Percentiles rank a stretch among this genome's conserved stretches.
Evolutionary conservation across 2,888 invertebrate genomes (phyloP).

Genomic region (Halictus ligatus): DNA sequence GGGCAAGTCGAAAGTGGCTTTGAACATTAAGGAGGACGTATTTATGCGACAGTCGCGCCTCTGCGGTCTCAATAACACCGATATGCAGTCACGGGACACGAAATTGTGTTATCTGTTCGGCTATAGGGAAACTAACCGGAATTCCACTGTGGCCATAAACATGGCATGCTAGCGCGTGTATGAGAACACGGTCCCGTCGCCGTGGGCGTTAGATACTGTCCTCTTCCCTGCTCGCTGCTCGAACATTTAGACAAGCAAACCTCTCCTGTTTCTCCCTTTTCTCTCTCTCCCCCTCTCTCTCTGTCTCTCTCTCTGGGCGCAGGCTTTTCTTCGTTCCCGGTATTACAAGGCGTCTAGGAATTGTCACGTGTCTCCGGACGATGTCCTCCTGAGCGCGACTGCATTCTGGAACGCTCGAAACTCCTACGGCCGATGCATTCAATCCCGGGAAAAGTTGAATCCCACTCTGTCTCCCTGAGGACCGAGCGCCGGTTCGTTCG

Average conservation of each 20-base stretch:
- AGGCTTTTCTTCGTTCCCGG: conserved; percentile 20
- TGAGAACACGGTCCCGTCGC: conserved; percentile 49
- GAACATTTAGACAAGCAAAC: conserved; percentile 48
- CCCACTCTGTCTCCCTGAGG: neutral
- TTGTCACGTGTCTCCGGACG: conserved; percentile 30
- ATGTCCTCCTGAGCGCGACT: conserved; percentile 2
- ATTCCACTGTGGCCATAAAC: conserved; percentile 74
- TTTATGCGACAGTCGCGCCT: conserved; percentile 74
- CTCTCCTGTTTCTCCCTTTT: conserved; percentile 5
- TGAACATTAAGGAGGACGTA: conserved; percentile 77
- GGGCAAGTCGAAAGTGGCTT: conserved; percentile 62
- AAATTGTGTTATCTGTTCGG: conserved; percentile 78
- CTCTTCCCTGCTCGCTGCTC: conserved; percentile 24
- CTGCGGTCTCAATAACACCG: conserved; percentile 76
- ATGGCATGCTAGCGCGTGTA: conserved; percentile 44
- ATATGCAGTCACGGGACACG: conserved; percentile 69
- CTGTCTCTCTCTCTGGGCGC: neutral
- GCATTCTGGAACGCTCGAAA: neutral
- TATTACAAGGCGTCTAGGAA: conserved; percentile 19
- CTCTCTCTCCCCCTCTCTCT: conserved; percentile 17
- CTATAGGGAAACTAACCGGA: conserved; percentile 72
- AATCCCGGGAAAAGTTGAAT: neutral
- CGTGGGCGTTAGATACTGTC: conserved; percentile 60
- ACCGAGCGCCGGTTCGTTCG: neutral
- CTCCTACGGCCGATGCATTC: neutral